Evolutionary conservation across 2,888 invertebrate species (phyloP).

Genomic region (Cryptosula pallasiana): DNA sequence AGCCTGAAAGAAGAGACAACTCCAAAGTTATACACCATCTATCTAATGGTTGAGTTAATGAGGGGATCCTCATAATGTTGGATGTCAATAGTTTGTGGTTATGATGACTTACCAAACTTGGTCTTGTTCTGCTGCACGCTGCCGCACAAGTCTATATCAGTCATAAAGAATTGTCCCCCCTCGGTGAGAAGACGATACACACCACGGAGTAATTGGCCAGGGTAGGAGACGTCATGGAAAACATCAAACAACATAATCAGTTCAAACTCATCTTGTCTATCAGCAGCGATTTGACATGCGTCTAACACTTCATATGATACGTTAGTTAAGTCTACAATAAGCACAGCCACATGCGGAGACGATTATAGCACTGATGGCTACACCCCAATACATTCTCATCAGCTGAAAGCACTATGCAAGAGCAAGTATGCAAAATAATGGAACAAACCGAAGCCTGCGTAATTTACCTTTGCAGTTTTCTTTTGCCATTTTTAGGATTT

Average conservation of each 20-base stretch:
- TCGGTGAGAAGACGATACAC: background rate
- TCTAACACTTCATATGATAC: background rate
- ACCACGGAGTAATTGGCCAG: background rate
- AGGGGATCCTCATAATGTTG: too few species aligned
- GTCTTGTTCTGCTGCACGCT: background rate
- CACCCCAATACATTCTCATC: too few species aligned
- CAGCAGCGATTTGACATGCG: background rate
- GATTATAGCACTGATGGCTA: too few species aligned
- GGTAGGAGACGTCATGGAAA: slow-evolving; percentile 14
- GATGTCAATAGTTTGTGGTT: too few species aligned
- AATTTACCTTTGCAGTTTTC: slow-evolving; percentile 9
- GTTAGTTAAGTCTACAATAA: slow-evolving; percentile 7
- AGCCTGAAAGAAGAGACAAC: too few species aligned
- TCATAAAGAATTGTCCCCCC: slow-evolving; percentile 2
- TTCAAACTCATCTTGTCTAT: background rate
- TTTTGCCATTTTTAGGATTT: background rate
- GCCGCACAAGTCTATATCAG: background rate
- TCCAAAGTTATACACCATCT: too few species aligned
- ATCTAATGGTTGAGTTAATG: too few species aligned
- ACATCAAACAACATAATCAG: slow-evolving; percentile 12
- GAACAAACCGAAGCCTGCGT: too few species aligned
- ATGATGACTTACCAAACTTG: slow-evolving; percentile 6
- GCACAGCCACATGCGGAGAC: too few species aligned
- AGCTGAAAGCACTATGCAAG: too few species aligned
- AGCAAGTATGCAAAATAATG: too few species aligned